Evolutionary conservation across 2,797 vertebrate genomes (phyloP).

Genomic region (Lithobates sylvaticus): DNA sequence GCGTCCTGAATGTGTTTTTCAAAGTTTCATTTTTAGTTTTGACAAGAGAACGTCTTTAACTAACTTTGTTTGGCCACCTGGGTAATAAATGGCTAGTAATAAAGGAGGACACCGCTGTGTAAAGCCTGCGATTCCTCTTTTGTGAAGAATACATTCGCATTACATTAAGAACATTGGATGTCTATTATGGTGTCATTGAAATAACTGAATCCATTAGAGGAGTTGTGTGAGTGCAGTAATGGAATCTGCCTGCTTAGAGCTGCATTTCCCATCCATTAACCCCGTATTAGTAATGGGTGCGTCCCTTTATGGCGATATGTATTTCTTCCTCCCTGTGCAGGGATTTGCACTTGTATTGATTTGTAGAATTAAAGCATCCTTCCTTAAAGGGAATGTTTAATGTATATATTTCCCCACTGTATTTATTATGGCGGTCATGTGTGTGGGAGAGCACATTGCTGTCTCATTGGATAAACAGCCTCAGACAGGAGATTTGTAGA

Average conservation of each 20-base stretch:
- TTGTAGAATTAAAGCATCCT: not conserved
- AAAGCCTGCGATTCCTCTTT: not conserved
- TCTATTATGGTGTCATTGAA: slow-evolving; percentile 6
- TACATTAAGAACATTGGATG: not conserved
- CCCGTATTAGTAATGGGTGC: not conserved
- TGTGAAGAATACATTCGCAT: not conserved
- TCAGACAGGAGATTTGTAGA: no score
- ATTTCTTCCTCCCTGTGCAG: not conserved
- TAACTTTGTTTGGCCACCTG: not conserved
- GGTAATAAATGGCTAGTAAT: not conserved
- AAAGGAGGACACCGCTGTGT: not conserved
- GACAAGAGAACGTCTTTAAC: not conserved
- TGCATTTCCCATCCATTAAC: slow-evolving; percentile 8
- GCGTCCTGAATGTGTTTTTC: not conserved
- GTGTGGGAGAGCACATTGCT: no score
- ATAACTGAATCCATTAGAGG: not conserved
- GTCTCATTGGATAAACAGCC: no score
- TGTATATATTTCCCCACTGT: no score
- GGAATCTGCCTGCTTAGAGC: not conserved
- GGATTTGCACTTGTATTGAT: not conserved
- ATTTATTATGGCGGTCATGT: no score
- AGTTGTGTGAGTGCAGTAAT: not conserved
- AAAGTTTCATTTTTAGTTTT: not conserved
- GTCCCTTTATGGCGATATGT: not conserved
- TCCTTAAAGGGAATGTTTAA: not conserved